Base-by-base conservation (phyloP, 1,140 invertebrate species). In the Plutomurus gul region DNA sequence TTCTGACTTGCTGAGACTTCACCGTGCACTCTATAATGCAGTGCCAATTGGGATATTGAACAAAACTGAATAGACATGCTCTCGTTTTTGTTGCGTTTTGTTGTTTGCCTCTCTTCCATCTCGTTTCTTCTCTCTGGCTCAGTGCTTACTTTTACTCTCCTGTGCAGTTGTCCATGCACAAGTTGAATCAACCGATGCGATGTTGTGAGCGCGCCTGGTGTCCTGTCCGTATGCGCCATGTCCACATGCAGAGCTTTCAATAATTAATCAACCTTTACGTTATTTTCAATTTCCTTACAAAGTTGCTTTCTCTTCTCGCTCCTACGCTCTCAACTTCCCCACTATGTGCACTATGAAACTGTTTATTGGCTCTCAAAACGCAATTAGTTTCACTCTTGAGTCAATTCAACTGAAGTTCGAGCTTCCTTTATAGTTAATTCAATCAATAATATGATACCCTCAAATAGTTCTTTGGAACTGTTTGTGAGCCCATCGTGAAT, bases 231-330 rank as follows among this genome's bases (percentile, higher is more conserved):
- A 43, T 43, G n/a, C 1, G 11, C 39, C 39, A 43, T 43, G 39
- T 43, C 39, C 39, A 43, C 39, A 43, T 43, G 47, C 47, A 22
- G 47, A 51, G 47, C n/a, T 8, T 20, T 51, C n/a, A 51, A 51
- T 51, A 51, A 51, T 51, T 51, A 51, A 51, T 51, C 47, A 51
- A 51, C 47, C 47, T 51, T 51, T 51, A 51, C 47, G n/a, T 25
- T 18, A 51, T 51, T 25, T 51, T 22, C 10, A 8, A 16, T 51
- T 25, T 18, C 22, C 47, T 51, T 8, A 51, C 47, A 18, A 18
- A 20, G 7, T 18, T 51, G 3, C 47, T 51, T 16, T 18, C 22
- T 10, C 18, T 10, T 51, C 18, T 51, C 47, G n/a, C 22, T 51
- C 4, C 18, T 16, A 22, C 18, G 11, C n/a, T 43, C 39, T 43